phyloP scores from a whole-genome alignment of 2,797 vertebrate genomes.

The Pteropus rufus region DNA sequence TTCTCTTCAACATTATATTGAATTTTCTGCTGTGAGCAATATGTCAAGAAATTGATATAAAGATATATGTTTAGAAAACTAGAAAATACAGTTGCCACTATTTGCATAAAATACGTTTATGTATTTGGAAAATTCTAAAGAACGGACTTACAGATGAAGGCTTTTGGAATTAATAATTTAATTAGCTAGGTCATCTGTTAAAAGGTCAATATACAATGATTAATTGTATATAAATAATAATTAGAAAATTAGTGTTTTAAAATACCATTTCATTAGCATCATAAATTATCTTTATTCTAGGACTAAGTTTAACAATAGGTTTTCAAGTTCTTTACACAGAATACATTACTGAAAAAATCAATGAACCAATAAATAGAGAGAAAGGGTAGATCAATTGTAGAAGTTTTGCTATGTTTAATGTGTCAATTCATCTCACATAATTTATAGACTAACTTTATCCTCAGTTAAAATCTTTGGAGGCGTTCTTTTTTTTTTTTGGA shows the following conservation, averaged over 20 bases:
- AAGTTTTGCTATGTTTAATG: not conserved
- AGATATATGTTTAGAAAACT: not conserved
- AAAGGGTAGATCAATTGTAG: not conserved
- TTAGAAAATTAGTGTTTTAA: constrained; percentile 13
- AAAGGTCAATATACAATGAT: not conserved
- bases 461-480: not conserved
- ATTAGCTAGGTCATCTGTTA: not conserved
- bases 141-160: not conserved
- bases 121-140: not conserved
- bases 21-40: not conserved
- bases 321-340: not conserved
- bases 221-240: not conserved
- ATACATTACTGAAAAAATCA: not conserved
- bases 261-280: not conserved
- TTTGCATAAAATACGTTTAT: not conserved
- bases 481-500: not conserved
- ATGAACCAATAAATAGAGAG: not conserved
- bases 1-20: not conserved
- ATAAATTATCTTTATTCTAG: not conserved
- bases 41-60: not conserved
- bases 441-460: not conserved
- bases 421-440: not conserved
- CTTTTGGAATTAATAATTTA: not conserved
- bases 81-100: not conserved
- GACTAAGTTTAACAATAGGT: not conserved